Conservation (phyloP, 2,113 vertebrate species). For the Canis aureus region DNA sequence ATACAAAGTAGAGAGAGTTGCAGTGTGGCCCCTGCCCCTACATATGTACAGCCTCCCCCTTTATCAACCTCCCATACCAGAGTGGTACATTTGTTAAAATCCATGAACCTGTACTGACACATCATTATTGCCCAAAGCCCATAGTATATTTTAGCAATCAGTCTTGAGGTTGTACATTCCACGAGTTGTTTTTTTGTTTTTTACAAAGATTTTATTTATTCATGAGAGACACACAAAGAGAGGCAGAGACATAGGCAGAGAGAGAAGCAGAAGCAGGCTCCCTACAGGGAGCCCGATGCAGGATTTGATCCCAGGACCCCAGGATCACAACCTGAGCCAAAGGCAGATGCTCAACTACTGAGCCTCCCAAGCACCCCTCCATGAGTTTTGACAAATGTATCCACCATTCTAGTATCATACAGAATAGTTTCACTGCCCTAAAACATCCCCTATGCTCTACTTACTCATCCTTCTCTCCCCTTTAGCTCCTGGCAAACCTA, state of each 20-base stretch:
- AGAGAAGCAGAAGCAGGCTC: too few relatives aligned
- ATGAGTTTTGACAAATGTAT: neutral
- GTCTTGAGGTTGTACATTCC: neutral
- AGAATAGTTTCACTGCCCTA: neutral
- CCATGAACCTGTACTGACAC: neutral
- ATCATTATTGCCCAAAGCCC: neutral
- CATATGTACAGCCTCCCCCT: neutral
- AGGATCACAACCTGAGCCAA: too few relatives aligned
- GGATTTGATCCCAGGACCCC: too few relatives aligned
- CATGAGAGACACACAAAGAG: too few relatives aligned
- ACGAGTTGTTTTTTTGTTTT: neutral
- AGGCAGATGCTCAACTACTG: too few relatives aligned
- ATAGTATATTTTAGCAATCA: neutral
- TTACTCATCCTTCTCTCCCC: neutral
- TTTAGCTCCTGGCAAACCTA: neutral
- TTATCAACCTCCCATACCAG: neutral
- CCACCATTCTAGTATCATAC: too few relatives aligned
- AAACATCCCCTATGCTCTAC: neutral
- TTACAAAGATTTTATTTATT: too few relatives aligned
- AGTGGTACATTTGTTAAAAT: neutral
- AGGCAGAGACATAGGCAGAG: too few relatives aligned
- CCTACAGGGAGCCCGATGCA: too few relatives aligned
- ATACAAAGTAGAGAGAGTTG: neutral
- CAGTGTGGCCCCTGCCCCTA: too few relatives aligned
- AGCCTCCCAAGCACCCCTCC: too few relatives aligned